Base-by-base conservation (phyloP, 2,888 invertebrate genomes). In the Smittia aterrima region DNA sequence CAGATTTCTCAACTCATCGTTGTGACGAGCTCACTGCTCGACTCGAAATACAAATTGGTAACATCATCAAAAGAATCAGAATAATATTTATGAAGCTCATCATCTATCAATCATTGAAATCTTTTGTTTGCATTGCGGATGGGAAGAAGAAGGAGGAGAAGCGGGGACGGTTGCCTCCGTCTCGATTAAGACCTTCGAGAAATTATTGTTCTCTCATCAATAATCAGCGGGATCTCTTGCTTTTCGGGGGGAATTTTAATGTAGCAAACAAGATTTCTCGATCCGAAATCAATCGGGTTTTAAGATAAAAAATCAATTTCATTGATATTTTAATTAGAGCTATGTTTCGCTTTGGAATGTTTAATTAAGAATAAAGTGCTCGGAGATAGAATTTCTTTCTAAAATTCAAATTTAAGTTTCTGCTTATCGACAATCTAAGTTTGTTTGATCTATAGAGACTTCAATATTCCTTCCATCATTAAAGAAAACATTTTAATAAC, bases 51-150 rank as follows among this genome's bases (percentile, higher is more conserved):
- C 38, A 38, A 38, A 38, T 38, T 38, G 11, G 11, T 7, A 40
- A 66, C 6, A 67, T 13, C 40, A n/a, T n/a, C n/a, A n/a, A n/a
- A n/a, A n/a, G n/a, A n/a, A 67, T 64, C 25, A 11, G 11, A 47
- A 13, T 47, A 2, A 67, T n/a, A 41, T 41, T 41, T 41, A 41
- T 41, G 41, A 47, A 67, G 67, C 41, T 67, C 40, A 38, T 67
- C 67, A 40, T 67, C 67, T 67, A 67, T 67, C 67, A 67, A 41
- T 67, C 67, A 67, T 67, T 67, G 67, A 67, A 67, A 41, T 41
- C 67, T 40, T 67, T 47, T 67, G 67, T 67, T 40, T 41, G 40
- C 41, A 13, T 41, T 40, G n/a, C 32, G 1, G 62, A 64, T 38
- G 66, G 32, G n/a, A 18, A 16, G 22, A 58, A 47, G 13, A 4